Percentiles rank a stretch among this genome's conserved stretches.
These are phyloP conservation scores for Formica aserva DNA, from an alignment of 2,888 invertebrate genomes.

Conservation along the genomic window DNA sequence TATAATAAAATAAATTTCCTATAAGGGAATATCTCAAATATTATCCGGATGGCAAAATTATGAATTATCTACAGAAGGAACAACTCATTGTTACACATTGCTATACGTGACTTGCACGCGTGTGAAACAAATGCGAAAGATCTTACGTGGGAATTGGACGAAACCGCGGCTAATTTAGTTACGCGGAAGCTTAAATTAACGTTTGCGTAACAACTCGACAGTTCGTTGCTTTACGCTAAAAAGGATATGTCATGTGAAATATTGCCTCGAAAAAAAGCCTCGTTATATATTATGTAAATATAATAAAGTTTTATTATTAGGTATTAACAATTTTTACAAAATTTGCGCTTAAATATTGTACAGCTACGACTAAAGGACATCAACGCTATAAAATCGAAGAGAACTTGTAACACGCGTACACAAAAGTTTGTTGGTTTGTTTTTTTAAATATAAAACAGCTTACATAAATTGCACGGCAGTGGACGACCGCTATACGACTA, in stretches of 20 bases:
- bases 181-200: slow-evolving; percentile 1
- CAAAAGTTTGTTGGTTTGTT: background rate
- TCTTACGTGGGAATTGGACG: background rate
- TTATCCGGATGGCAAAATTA: background rate
- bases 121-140: background rate
- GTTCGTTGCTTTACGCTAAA: too few relatives aligned
- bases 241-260: fast-evolving
- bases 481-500: slow-evolving; percentile 63
- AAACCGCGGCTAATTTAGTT: background rate
- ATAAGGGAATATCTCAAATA: background rate
- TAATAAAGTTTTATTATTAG: slow-evolving; percentile 83
- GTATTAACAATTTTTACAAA: slow-evolving; percentile 84
- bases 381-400: slow-evolving; percentile 57
- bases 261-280: background rate
- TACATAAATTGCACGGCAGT: slow-evolving; percentile 46
- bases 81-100: background rate
- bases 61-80: background rate
- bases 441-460: slow-evolving; percentile 20
- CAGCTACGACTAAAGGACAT: slow-evolving; percentile 70
- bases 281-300: slow-evolving; percentile 75
- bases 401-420: slow-evolving; percentile 53
- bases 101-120: background rate
- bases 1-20: background rate
- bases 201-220: slow-evolving; percentile 5
- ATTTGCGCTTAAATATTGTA: slow-evolving; percentile 80